Percentiles rank a stretch among this genome's conserved stretches.
phyloP scores from a whole-genome alignment of 2,113 vertebrate species.

The Myotis davidii region DNA sequence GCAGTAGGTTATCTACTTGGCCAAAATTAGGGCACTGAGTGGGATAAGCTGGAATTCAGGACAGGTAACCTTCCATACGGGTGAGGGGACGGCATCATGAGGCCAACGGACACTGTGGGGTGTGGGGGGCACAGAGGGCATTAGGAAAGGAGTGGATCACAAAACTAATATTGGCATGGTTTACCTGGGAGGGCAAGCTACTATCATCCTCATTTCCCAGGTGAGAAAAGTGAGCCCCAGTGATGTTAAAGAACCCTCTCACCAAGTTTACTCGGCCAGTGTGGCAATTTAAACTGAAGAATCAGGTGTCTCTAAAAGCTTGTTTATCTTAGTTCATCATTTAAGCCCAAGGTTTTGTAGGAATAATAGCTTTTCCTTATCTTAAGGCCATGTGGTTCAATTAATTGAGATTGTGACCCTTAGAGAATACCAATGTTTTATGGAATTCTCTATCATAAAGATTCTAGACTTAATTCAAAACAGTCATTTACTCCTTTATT shows the following conservation, averaged over 20 bases:
- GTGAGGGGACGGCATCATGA: not conserved
- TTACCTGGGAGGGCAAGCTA: not conserved
- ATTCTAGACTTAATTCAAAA: constrained; percentile 24
- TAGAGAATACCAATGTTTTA: constrained; percentile 2
- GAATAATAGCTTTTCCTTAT: not conserved
- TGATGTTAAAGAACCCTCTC: not conserved
- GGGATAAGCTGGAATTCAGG: not conserved
- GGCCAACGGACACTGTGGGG: not conserved
- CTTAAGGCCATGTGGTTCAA: not conserved
- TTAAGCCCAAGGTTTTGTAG: not conserved
- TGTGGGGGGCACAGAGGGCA: not conserved
- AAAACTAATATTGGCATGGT: not conserved
- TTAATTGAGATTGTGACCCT: constrained; percentile 42
- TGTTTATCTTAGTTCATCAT: constrained; percentile 26
- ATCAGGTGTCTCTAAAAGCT: not conserved
- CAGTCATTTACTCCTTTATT: not conserved
- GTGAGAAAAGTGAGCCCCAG: constrained; percentile 27
- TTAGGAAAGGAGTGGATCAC: not conserved
- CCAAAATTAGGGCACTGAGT: not conserved
- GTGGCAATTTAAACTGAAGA: not conserved
- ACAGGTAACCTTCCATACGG: not conserved
- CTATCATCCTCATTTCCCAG: not conserved
- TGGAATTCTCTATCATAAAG: not conserved
- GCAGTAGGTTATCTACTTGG: not conserved
- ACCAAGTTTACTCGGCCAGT: not conserved